These are phyloP conservation scores for Hyles lineata DNA, from an alignment of 2,888 invertebrate species.

Conservation along the genomic window DNA sequence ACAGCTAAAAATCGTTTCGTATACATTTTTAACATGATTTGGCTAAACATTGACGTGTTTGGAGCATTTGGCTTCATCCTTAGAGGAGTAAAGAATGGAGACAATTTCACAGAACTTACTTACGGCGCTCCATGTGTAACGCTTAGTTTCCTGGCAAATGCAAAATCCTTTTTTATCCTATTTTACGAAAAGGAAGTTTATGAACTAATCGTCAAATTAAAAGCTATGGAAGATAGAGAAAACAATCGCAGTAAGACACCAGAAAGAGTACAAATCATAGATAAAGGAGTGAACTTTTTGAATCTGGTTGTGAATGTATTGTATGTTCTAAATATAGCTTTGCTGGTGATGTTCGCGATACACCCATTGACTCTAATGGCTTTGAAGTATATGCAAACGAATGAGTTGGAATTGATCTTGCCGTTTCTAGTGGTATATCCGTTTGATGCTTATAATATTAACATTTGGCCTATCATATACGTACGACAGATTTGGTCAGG, in stretches of 20 bases:
- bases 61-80: conserved; percentile 56
- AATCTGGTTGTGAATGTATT: conserved; percentile 50
- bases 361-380: conserved; percentile 54
- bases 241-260: conserved; percentile 27
- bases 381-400: conserved; percentile 54
- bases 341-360: conserved; percentile 50
- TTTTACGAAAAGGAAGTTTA: conserved; percentile 44
- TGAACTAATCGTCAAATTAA: conserved; percentile 47
- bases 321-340: conserved; percentile 48
- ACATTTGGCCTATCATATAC: conserved; percentile 63
- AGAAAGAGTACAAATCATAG: conserved; percentile 47
- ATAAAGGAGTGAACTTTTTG: conserved; percentile 51
- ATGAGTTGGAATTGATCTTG: conserved; percentile 53
- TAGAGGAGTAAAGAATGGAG: conserved; percentile 46
- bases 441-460: conserved; percentile 58
- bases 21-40: conserved; percentile 53
- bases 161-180: conserved; percentile 49
- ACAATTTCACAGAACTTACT: conserved; percentile 53
- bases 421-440: conserved; percentile 67
- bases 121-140: conserved; percentile 57
- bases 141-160: conserved; percentile 43
- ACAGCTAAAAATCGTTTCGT: conserved; percentile 39
- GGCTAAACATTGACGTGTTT: conserved; percentile 49
- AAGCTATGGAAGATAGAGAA: conserved; percentile 48
- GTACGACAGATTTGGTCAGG: conserved; percentile 64